phyloP scores from a whole-genome alignment of 2,888 invertebrate genomes.

The Rhingia rostrata region DNA sequence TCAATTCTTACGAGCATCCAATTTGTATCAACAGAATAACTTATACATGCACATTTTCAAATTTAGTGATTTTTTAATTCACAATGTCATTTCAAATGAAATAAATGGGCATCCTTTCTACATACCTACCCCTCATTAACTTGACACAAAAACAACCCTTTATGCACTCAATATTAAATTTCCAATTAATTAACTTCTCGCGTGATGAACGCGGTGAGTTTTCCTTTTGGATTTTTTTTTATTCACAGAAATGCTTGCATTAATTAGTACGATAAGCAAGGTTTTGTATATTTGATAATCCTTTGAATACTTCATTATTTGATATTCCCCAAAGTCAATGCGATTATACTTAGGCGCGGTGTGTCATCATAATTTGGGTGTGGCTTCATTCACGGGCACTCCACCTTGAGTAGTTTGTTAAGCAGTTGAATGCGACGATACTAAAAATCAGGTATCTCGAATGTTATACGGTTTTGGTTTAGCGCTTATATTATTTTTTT shows the following conservation, averaged over 20 bases:
- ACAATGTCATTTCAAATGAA: too few species aligned
- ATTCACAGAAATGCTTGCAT: constrained; percentile 69
- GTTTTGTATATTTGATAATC: constrained; percentile 70
- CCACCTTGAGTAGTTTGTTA: constrained; percentile 38
- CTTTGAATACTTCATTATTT: constrained; percentile 68
- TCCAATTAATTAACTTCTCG: constrained; percentile 73
- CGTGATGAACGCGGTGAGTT: constrained; percentile 55
- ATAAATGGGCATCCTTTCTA: too few species aligned
- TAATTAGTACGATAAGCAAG: constrained; percentile 67
- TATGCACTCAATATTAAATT: constrained; percentile 63
- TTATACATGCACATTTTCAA: too few species aligned
- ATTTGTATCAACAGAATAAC: too few species aligned
- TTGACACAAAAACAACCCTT: constrained; percentile 64
- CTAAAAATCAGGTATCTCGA: constrained; percentile 67
- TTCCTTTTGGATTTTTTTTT: constrained; percentile 47
- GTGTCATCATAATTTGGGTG: constrained; percentile 48
- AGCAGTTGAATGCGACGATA: constrained; percentile 62
- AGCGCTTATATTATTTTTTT: constrained; percentile 48
- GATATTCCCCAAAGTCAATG: constrained; percentile 36
- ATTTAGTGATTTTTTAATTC: neutral
- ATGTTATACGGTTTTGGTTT: constrained; percentile 60
- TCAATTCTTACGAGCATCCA: too few species aligned
- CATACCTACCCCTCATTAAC: neutral
- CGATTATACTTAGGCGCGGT: constrained; percentile 42
- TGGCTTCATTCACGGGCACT: constrained; percentile 16